Evolutionary conservation across 2,113 vertebrate species (phyloP), one percentile per base, ranked within the genome.

Genomic region (Gnathonemus echidnorhynchus): DNA sequence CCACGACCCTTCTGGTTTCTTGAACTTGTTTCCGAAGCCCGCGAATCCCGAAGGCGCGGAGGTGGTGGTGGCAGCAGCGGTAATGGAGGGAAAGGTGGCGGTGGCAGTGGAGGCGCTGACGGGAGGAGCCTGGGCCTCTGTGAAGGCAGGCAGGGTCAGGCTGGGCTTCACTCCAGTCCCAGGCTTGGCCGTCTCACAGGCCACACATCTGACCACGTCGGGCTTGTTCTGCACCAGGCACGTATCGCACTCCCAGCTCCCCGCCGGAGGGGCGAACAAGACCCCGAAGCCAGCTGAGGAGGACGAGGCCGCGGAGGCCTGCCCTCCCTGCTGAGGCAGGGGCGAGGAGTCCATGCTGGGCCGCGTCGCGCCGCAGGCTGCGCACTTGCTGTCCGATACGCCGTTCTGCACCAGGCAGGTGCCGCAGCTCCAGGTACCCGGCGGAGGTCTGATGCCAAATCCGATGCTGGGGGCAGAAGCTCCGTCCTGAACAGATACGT

Each of bases 241-340:
- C 1, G 97, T 99, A 91, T 99, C 98, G 93, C 99, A 99, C 74
- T 98, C 98, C 99, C 99, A 99, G 0, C 93, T 97, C 90, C 96
- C 97, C 39, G 94, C 90, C 35, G 96, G 92, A 70, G 96, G 92
- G 92, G 97, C 96, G 91, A 99, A 98, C 90, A 95, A 96, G 48
- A 97, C 94, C 91, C 95, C 97, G 88, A 98, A 97, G 89, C 95
- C 95, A 89, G 94, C 7, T 0, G 94, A 93, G 93, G 95, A 5
- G 0, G 90, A 89, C 3, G 90, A 9, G 35, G 87, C 5, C 1
- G 88, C 3, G 17, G 91, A 80, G 21, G 92, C 88, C 91, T 94
- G 94, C 93, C 48, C 91, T 92, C 95, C 94, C 13, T 5, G 89
- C 94, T 95, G 15, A 53, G 85, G 88, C n/a, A 85, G 84, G n/a